Base-by-base conservation (phyloP, 37 sponge, comb jelly and placozoan species). In the Chondrosia reniformis region DNA sequence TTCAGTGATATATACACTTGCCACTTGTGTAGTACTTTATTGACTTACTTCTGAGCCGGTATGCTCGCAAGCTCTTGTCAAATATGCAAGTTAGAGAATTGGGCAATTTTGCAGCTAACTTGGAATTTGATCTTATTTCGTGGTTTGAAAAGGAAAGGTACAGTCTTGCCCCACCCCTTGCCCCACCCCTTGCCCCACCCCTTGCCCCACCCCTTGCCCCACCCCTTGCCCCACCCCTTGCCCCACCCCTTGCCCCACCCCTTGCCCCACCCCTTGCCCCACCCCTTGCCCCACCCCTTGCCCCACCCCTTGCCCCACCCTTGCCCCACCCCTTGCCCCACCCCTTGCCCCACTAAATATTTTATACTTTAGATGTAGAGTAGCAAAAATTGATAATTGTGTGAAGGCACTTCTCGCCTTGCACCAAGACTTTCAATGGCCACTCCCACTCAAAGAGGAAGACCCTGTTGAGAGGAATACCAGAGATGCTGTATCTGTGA, bases 81-180 rank as follows among this genome's bases (percentile, higher is more conserved):
- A 63, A 79, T 0, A 77, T 66, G 0, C 45, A 79, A 5, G 65
- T 96, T 49, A 37, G 80, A 34, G 91, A 96, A 24, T 77, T 96
- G n/a, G 97, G 94, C 0, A 58, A 71, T 52, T 93, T 96, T 63
- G 83, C 89, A 15, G 91, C 97, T 56, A 69, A 90, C n/a, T 55
- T 96, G 33, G 86, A 96, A 52, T 96, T 96, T 62, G 46, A 77
- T 46, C 74, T 96, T 17, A 38, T 39, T 22, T 55, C 57, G 19
- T 96, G 97, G 97, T 59, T 96, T 36, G 76, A 73, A 7, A 93
- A 84, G 43, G 97, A 96, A 74, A 82, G 92, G 85, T 92, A 49
- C 52, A 19, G 52, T 19, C 52, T 49, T 49, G 15, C 52, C 52
- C 52, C 52, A 19, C 52, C 52, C 52, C 52, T 15, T 15, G 15